phyloP scores from a whole-genome alignment of 2,113 vertebrate species.

The Eptesicus fuscus region DNA sequence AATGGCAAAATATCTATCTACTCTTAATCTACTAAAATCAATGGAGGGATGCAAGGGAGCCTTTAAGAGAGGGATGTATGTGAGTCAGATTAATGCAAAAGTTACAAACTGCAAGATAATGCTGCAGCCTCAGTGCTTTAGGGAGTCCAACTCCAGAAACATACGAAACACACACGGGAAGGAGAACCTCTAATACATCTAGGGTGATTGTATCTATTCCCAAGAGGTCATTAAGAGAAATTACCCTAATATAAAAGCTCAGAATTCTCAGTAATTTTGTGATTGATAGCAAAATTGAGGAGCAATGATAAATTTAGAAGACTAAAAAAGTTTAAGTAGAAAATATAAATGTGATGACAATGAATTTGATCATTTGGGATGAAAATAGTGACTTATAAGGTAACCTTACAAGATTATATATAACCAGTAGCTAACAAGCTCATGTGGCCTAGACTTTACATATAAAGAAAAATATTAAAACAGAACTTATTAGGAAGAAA shows the following conservation, averaged over 20 bases:
- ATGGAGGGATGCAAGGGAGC: not conserved
- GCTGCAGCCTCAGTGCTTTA: not conserved
- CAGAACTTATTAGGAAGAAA: not conserved
- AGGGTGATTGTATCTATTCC: not conserved
- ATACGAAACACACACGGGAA: not conserved
- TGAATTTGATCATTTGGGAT: not conserved
- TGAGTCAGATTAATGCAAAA: not conserved
- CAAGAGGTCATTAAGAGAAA: not conserved
- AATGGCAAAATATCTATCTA: not conserved
- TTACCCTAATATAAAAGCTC: not conserved
- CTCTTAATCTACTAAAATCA: not conserved
- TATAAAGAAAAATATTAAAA: not conserved
- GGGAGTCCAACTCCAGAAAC: not conserved
- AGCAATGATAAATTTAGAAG: not conserved
- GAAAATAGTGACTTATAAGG: not conserved
- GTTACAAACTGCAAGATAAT: not conserved
- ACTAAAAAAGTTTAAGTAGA: not conserved
- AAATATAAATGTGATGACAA: not conserved
- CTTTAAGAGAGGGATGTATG: not conserved
- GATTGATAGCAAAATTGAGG: not conserved
- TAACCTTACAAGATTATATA: not conserved
- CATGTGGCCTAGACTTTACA: not conserved
- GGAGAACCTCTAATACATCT: not conserved
- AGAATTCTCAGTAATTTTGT: not conserved
- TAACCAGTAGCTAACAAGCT: not conserved